Percentiles rank a stretch among this genome's conserved stretches.
Evolutionary conservation across 2,113 vertebrate genomes (phyloP).

Genomic region (Sturnus vulgaris): DNA sequence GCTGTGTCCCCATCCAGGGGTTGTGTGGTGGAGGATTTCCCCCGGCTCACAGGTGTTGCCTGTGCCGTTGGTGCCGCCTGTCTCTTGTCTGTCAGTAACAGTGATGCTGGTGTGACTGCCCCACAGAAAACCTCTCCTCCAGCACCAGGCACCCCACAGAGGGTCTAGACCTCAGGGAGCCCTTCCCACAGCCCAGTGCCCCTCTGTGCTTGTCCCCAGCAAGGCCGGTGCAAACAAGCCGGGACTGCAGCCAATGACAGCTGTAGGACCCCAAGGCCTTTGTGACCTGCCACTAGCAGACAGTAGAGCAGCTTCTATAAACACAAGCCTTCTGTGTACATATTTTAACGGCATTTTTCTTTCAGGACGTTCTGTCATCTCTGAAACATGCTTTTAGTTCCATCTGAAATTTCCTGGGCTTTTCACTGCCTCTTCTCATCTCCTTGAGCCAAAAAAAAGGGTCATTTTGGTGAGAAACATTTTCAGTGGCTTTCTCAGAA

Average conservation of each 20-base stretch:
- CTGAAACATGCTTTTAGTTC: background rate
- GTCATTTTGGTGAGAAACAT: background rate
- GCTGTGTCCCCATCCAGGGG: background rate
- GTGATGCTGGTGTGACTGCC: background rate
- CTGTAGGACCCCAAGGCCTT: background rate
- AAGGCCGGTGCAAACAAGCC: fast-evolving
- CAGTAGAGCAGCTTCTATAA: background rate
- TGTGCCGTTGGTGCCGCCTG: background rate
- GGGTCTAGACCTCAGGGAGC: background rate
- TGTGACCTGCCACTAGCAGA: background rate
- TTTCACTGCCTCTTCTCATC: background rate
- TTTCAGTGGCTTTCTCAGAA: background rate
- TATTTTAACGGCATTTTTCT: background rate
- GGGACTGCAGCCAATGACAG: background rate
- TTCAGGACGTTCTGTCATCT: background rate
- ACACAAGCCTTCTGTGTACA: background rate
- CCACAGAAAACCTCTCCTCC: background rate
- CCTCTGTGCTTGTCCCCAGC: background rate
- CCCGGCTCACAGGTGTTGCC: background rate
- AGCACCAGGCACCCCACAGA: fast-evolving
- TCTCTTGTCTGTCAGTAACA: background rate
- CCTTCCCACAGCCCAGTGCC: background rate
- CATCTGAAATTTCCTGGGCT: background rate
- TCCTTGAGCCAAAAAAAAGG: background rate
- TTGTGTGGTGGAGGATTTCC: background rate